Evolutionary conservation across 2,888 invertebrate genomes (phyloP).

Genomic region (Melanophora roralis): DNA sequence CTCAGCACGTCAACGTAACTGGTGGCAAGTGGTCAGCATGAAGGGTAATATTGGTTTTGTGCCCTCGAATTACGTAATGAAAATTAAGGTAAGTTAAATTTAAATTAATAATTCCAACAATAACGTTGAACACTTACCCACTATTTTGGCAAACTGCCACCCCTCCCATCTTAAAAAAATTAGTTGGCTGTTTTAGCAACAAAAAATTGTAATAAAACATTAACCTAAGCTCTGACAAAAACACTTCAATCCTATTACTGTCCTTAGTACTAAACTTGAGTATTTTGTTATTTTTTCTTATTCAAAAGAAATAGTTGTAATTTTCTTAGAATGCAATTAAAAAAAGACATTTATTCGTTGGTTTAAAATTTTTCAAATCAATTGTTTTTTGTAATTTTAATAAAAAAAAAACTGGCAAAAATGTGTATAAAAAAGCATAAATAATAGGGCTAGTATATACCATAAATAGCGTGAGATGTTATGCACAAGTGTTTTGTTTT

Average conservation of each 20-base stretch:
- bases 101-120: neutral
- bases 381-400: slow-evolving; percentile 24
- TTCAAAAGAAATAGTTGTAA: slow-evolving; percentile 10
- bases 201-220: neutral
- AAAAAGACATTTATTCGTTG: slow-evolving; percentile 19
- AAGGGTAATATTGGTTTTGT: slow-evolving; percentile 90
- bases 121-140: neutral
- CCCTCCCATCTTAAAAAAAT: no score
- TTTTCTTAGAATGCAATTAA: slow-evolving; percentile 17
- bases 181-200: neutral
- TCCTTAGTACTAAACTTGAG: slow-evolving; percentile 7
- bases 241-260: slow-evolving; percentile 7
- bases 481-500: slow-evolving; percentile 37
- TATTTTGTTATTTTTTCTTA: neutral
- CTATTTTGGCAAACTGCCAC: neutral
- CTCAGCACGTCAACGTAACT: slow-evolving; percentile 86
- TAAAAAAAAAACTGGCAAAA: neutral
- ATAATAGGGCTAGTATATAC: neutral
- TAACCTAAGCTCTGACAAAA: neutral
- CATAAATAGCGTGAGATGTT: slow-evolving; percentile 26
- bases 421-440: neutral
- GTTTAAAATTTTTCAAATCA: slow-evolving; percentile 41
- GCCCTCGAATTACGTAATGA: slow-evolving; percentile 90
- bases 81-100: slow-evolving; percentile 81
- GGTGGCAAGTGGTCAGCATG: slow-evolving; percentile 93